phyloP scores from a whole-genome alignment of 2,888 invertebrate genomes.

The Caenorhabditis auriculariae region DNA sequence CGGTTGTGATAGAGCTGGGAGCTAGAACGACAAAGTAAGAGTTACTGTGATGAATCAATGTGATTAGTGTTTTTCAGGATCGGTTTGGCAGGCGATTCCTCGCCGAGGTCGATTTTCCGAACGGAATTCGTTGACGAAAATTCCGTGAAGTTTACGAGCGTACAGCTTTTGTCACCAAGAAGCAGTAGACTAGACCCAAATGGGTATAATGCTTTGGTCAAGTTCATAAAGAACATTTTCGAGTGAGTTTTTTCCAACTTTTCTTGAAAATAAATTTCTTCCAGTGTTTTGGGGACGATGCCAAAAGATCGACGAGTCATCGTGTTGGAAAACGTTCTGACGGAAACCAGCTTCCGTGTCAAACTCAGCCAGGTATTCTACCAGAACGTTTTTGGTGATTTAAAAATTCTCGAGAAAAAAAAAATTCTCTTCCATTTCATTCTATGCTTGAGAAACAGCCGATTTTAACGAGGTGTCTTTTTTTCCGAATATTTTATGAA shows the following conservation, averaged over 20 bases:
- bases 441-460: neutral
- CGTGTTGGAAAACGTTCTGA: conserved; percentile 84
- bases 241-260: neutral
- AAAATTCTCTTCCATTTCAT: neutral
- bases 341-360: conserved; percentile 80
- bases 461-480: neutral
- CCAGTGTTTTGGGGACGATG: conserved; percentile 82
- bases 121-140: conserved; percentile 30
- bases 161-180: conserved; percentile 20
- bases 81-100: conserved; percentile 53
- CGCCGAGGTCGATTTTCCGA: conserved; percentile 43
- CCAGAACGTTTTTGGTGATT: neutral
- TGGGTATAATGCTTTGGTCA: neutral
- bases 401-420: neutral
- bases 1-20: conserved; percentile 58
- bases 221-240: neutral
- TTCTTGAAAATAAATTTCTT: conserved; percentile 37
- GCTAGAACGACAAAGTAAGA: conserved; percentile 48
- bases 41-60: neutral
- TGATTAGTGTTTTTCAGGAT: conserved; percentile 25
- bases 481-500: neutral
- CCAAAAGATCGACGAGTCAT: conserved; percentile 90
- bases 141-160: conserved; percentile 4
- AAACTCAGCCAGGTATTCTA: conserved; percentile 71
- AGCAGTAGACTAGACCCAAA: neutral